Base-by-base conservation (phyloP, 2,113 vertebrate species). In the Rhabdornis inornatus region DNA sequence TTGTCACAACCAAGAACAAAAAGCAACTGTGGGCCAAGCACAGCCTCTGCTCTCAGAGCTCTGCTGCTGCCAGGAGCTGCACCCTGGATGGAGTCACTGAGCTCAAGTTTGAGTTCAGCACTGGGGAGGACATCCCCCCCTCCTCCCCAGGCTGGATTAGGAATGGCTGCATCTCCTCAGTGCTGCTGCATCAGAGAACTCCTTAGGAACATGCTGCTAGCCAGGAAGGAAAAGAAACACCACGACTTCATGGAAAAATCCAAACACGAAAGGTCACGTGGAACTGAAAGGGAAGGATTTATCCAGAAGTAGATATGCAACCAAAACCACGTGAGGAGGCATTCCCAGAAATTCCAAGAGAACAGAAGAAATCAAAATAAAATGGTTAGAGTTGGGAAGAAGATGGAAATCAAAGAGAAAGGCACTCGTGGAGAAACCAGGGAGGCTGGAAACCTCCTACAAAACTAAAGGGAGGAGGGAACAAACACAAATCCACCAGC, bases 401-500 rank as follows among this genome's bases (percentile, higher is more conserved):
- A 96, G 85, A 91, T 5, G 6, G 10, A 92, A 97, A 96, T 95
- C 93, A 90, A 95, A 94, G 17, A 83, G 35, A 65, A 97, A 97
- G 97, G 97, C 97, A 98, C 97, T 97, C 53, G 49, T 23, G 92
- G 89, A 98, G 90, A 92, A 98, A 70, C 20, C 94, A 95, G 89
- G 69, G 82, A 47, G 88, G 94, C 96, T 97, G 97, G 90, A 97
- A 96, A 96, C 93, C 97, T 94, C 94, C 87, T 90, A 96, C 49
- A 64, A 50, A 98, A 96, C 95, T 79, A 94, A 77, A 90, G 79
- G 84, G 84, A 71, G 47, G 40, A 82, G 87, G 88, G 77, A 35
- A 44, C 68, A 90, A 69, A 86, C 92, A 96, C 89, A 80, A 86
- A 90, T 82, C 55, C 91, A 86, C 78, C 40, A 93, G 24, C 79